Evolutionary conservation across 2,888 invertebrate genomes (phyloP).

Genomic region (Drepanosiphum platanoidis): DNA sequence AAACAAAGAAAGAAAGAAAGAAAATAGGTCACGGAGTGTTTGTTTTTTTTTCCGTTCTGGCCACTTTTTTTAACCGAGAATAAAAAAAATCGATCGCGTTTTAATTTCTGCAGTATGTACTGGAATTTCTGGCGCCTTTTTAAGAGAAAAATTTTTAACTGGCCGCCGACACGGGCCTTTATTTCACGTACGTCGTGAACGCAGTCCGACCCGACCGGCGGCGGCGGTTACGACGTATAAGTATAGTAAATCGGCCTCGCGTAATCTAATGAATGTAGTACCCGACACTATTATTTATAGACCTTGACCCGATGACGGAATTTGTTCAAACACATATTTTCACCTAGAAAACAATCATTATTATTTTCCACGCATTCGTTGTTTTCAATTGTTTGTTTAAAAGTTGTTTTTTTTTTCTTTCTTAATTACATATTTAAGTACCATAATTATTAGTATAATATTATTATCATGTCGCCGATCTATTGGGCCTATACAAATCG

Average conservation of each 20-base stretch:
- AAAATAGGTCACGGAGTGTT: neutral
- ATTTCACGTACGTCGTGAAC: neutral
- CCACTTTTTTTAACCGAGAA: neutral
- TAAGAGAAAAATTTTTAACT: neutral
- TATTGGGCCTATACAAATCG: too few relatives aligned
- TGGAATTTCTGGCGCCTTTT: neutral
- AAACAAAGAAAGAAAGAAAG: neutral
- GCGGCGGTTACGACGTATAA: too few relatives aligned
- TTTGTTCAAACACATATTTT: neutral
- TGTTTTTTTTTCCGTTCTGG: neutral
- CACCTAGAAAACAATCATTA: neutral
- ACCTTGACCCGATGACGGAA: neutral
- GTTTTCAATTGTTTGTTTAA: neutral
- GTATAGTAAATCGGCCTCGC: neutral
- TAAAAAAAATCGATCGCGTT: slow-evolving; percentile 11
- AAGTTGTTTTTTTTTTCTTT: neutral
- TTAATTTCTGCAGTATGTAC: slow-evolving; percentile 6
- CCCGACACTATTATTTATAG: too few relatives aligned
- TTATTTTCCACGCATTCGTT: neutral
- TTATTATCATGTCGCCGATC: too few relatives aligned
- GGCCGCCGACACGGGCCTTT: too few relatives aligned
- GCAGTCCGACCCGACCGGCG: neutral
- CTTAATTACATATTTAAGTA: neutral
- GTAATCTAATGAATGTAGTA: neutral
- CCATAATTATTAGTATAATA: too few relatives aligned